Percentiles rank a stretch among this genome's conserved stretches.
Evolutionary conservation across 2,797 vertebrate genomes (phyloP).

Genomic region (Poecilia wingei): DNA sequence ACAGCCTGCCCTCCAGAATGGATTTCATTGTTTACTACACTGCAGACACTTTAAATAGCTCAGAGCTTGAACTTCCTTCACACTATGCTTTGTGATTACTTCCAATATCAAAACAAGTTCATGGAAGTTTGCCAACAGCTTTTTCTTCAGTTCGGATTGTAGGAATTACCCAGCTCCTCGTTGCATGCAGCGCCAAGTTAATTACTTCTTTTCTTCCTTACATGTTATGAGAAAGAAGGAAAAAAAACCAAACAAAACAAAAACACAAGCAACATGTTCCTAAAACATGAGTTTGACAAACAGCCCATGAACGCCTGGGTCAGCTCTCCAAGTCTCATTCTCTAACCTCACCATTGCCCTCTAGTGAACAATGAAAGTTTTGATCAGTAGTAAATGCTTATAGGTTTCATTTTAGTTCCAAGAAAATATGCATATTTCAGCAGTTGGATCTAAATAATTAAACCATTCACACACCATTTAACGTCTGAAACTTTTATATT

Average conservation of each 20-base stretch:
- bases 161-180: neutral
- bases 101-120: slow-evolving; percentile 40
- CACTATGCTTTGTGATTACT: slow-evolving; percentile 58
- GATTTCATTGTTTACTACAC: slow-evolving; percentile 61
- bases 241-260: slow-evolving; percentile 7
- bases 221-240: slow-evolving; percentile 6
- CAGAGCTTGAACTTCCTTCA: slow-evolving; percentile 56
- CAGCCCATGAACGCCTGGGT: slow-evolving; percentile 15
- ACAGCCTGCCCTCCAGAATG: slow-evolving; percentile 45
- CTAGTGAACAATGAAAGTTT: slow-evolving; percentile 47
- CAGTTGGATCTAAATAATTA: neutral
- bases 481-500: neutral
- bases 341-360: slow-evolving; percentile 56
- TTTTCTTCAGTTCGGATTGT: slow-evolving; percentile 12
- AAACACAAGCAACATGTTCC: slow-evolving; percentile 32
- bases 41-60: slow-evolving; percentile 57
- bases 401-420: neutral
- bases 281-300: slow-evolving; percentile 33
- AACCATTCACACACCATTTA: neutral
- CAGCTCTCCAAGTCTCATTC: slow-evolving; percentile 20
- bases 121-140: slow-evolving; percentile 40
- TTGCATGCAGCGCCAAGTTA: neutral
- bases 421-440: neutral
- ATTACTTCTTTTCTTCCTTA: slow-evolving; percentile 49
- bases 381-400: neutral